Base-by-base conservation (phyloP, 2,797 vertebrate species). In the Silurus lanzhouensis region DNA sequence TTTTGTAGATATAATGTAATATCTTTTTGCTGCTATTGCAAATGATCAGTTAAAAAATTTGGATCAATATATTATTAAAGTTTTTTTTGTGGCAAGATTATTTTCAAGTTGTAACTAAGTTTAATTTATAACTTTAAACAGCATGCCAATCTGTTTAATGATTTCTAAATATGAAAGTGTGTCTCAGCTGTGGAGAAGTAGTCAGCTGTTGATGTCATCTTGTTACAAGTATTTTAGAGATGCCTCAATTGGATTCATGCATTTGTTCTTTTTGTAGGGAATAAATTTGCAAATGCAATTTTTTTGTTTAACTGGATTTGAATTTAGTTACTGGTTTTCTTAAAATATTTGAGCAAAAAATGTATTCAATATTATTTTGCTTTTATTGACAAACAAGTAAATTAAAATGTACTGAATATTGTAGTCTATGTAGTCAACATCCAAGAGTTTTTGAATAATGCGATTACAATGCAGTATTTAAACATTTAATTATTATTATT, bases 181-280 rank as follows among this genome's bases (percentile, higher is more conserved):
- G 44, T 64, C 17, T 71, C 77, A 85, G 84, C 67, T 85, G 77
- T 85, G 77, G 55, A 38, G 17, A 72, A 38, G 58, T 14, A 15
- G 38, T 81, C 84, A 81, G 67, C 77, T 80, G 84, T 81, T 70
- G 44, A 66, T 60, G 67, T 46, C 8, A 17, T 52, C 71, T 63
- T 38, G n/a, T 80, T 31, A 48, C 66, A 72, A 68, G 55, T n/a
- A 31, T 6, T 20, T 84, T 78, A n/a, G 0, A 61, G 57, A 44
- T 27, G 31, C 19, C 67, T 46, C 25, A 48, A 61, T 1, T 83
- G 14, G 81, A 83, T 48, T 25, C 5, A 61, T n/a, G n/a, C 6
- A 7, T 84, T 48, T 66, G 14, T 57, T 27, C 8, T 27, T 66
- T 68, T 38, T 38, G 6, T n/a, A 25, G 15, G 72, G 46, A 27